These are phyloP conservation scores for Syncerus caffer DNA, from an alignment of 2,797 vertebrate species.

Conservation along the genomic window DNA sequence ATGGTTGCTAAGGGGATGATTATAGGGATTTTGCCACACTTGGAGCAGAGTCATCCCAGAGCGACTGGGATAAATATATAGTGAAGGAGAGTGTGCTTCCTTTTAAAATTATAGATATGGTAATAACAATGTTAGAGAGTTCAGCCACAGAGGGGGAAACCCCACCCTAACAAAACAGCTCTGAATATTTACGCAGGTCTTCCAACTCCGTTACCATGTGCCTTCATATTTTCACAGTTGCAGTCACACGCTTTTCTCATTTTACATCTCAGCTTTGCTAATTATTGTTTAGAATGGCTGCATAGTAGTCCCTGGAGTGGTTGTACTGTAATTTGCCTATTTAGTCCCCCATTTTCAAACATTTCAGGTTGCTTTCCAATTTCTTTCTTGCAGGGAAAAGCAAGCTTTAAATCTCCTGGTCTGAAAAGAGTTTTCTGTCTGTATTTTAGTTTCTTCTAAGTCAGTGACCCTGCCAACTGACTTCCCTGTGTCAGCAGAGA, in stretches of 20 bases:
- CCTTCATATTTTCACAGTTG: background rate
- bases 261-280: background rate
- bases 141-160: background rate
- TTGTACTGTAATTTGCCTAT: background rate
- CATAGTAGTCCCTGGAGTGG: background rate
- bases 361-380: conserved; percentile 1
- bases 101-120: conserved; percentile 17
- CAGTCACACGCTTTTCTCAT: background rate
- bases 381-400: background rate
- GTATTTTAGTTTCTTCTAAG: background rate
- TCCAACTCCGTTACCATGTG: background rate
- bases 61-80: background rate
- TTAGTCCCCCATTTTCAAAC: background rate
- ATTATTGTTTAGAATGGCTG: background rate
- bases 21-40: background rate
- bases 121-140: background rate
- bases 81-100: background rate
- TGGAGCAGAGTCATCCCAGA: background rate
- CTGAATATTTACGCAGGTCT: background rate
- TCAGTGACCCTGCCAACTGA: background rate
- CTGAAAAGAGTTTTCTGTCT: background rate
- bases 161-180: background rate
- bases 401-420: background rate
- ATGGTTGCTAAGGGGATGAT: background rate
- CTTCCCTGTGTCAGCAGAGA: background rate